Percentiles rank a stretch among this genome's conserved stretches.
Evolutionary conservation across 1,140 invertebrate species (phyloP).

Genomic region (Apis laboriosa): DNA sequence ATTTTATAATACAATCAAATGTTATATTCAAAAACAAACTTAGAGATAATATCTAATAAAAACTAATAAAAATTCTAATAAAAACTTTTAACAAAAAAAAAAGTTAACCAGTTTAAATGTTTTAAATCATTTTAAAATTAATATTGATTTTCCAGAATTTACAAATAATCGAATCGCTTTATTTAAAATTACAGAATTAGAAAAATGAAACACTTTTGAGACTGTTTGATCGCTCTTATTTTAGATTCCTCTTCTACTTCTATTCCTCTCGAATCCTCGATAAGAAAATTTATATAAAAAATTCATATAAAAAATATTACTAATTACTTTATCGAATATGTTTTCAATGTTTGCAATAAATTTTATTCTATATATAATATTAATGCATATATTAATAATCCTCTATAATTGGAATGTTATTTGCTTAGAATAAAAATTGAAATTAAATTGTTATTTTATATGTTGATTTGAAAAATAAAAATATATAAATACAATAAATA

Average conservation of each 20-base stretch:
- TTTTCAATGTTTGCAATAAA: no score
- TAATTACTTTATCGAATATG: no score
- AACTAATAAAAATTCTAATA: no score
- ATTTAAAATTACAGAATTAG: not conserved
- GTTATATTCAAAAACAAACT: not conserved
- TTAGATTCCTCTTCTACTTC: not conserved
- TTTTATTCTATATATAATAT: no score
- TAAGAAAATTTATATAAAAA: no score
- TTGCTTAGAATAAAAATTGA: no score
- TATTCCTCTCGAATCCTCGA: not conserved
- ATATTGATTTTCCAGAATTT: slow-evolving; percentile 14
- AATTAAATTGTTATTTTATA: no score
- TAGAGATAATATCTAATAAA: not conserved
- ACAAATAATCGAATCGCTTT: not conserved
- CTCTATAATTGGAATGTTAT: no score
- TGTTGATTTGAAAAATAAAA: no score
- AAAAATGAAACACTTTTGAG: not conserved
- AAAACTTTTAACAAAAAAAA: not conserved
- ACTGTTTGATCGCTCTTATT: not conserved
- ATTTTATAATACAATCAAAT: not conserved
- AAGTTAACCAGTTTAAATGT: not conserved
- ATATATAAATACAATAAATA: no score
- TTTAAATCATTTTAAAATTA: not conserved
- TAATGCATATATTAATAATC: no score
- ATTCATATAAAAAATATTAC: not conserved